phyloP scores from a whole-genome alignment of 92 coral and sea anemone species.

The Montipora capitata region DNA sequence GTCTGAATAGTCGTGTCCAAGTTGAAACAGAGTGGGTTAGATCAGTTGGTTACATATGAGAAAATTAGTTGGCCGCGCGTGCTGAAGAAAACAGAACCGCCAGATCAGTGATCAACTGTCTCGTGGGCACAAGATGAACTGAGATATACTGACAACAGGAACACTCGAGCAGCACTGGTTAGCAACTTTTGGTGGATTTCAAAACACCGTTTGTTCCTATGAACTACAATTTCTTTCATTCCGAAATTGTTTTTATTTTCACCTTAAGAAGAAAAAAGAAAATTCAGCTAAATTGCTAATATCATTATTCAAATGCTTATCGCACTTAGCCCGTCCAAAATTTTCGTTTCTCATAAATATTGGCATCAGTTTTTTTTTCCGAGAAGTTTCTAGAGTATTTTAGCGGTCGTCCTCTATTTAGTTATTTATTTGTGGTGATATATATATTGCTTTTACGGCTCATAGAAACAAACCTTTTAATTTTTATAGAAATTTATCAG shows the following conservation, averaged over 20 bases:
- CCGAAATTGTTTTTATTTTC: neutral
- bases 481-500: neutral
- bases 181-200: neutral
- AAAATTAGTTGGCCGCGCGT: no score
- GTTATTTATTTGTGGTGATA: neutral
- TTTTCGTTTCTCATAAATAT: neutral
- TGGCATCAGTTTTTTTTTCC: neutral
- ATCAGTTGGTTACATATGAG: no score
- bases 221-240: neutral
- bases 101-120: no score
- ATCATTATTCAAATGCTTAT: neutral
- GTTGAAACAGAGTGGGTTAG: no score
- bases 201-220: neutral
- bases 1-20: no score
- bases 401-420: neutral
- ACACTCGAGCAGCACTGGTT: no score
- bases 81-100: no score
- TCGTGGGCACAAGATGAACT: no score
- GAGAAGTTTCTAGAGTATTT: neutral
- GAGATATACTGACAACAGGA: no score
- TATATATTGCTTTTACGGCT: neutral
- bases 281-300: neutral
- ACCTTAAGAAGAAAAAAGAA: neutral
- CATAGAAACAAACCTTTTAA: neutral
- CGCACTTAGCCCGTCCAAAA: neutral